phyloP scores from a whole-genome alignment of 2,888 invertebrate species.

The Nowickia ferox region DNA sequence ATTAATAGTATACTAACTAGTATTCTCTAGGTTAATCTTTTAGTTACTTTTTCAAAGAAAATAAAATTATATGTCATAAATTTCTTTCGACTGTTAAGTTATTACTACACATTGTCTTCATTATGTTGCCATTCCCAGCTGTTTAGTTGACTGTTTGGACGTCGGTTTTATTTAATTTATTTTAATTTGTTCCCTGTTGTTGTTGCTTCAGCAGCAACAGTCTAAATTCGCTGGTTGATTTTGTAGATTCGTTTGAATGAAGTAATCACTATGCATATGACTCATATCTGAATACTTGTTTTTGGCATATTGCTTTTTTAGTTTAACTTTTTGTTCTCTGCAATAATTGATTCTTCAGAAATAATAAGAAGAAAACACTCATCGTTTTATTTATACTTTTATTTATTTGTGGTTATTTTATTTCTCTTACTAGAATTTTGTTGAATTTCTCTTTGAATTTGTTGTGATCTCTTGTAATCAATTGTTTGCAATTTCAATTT shows the following conservation, averaged over 20 bases:
- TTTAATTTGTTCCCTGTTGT: not conserved
- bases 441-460: not conserved
- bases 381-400: constrained; percentile 10
- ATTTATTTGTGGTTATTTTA: not conserved
- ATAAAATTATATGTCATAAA: too few species aligned
- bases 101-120: too few species aligned
- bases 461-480: not conserved
- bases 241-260: constrained; percentile 57
- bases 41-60: too few species aligned
- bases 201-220: constrained; percentile 23
- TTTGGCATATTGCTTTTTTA: constrained; percentile 22
- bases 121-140: not conserved
- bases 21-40: too few species aligned
- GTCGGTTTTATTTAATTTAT: constrained; percentile 17
- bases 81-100: too few species aligned
- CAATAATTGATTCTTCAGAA: constrained; percentile 49
- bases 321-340: constrained; percentile 36
- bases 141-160: constrained; percentile 7
- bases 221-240: constrained; percentile 32
- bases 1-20: too few species aligned
- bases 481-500: not conserved
- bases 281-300: constrained; percentile 46
- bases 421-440: constrained; percentile 3
- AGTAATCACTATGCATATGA: constrained; percentile 60
- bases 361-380: constrained; percentile 17